phyloP scores from a whole-genome alignment of 2,888 invertebrate genomes.

The Polia nebulosa region DNA sequence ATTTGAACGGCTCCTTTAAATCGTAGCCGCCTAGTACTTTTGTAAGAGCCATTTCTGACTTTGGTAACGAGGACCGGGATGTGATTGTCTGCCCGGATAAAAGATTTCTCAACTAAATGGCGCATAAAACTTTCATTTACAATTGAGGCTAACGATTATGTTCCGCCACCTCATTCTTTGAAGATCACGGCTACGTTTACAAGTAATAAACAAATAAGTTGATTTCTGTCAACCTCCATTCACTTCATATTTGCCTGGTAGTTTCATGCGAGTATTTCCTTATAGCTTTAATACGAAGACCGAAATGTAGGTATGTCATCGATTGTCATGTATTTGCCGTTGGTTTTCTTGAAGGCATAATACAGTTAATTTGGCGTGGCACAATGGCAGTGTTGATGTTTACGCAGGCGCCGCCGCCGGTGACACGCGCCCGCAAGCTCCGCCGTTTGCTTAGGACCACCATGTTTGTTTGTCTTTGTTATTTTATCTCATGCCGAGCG shows the following conservation, averaged over 20 bases:
- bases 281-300: constrained; percentile 2
- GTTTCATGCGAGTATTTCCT: constrained; percentile 4
- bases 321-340: constrained; percentile 44
- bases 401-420: constrained; percentile 53
- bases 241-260: constrained; percentile 21
- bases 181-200: constrained; percentile 23
- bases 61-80: constrained; percentile 14
- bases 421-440: constrained; percentile 41
- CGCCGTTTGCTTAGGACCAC: constrained; percentile 64
- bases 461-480: constrained; percentile 70
- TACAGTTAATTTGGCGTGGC: constrained; percentile 57
- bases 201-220: constrained; percentile 23
- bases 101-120: constrained; percentile 21
- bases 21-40: constrained; percentile 31
- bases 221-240: not conserved
- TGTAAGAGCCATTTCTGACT: constrained; percentile 17
- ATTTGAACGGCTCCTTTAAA: not conserved
- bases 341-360: constrained; percentile 57
- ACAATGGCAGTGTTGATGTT: constrained; percentile 61
- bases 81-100: constrained; percentile 27
- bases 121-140: constrained; percentile 17
- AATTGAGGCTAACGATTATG: constrained; percentile 9
- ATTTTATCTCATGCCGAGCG: constrained; percentile 64
- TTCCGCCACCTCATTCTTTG: constrained; percentile 3
- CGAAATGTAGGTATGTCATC: constrained; percentile 35